A percentile compares a stretch with the other conserved stretches of the same genome.
phyloP scores from a whole-genome alignment of 2,113 vertebrate species.

The Trogon surrucura region DNA sequence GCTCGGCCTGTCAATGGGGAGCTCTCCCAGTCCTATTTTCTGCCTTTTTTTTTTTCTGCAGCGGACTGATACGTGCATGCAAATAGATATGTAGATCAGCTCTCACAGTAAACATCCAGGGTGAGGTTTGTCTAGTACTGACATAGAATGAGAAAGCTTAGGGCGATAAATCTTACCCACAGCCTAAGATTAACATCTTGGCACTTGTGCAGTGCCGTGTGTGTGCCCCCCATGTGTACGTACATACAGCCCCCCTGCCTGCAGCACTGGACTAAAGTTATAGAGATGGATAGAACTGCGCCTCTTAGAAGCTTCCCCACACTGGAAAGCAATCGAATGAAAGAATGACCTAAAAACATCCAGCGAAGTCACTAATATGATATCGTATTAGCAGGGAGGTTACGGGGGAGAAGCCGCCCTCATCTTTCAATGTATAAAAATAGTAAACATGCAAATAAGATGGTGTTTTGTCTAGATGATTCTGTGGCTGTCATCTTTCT shows the following conservation, averaged over 20 bases:
- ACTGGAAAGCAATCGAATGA: neutral
- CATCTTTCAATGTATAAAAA: slow-evolving; percentile 1
- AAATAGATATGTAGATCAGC: slow-evolving; percentile 75
- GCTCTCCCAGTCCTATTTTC: slow-evolving; percentile 30
- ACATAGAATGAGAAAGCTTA: slow-evolving; percentile 32
- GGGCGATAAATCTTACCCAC: slow-evolving; percentile 30
- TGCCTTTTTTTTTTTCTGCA: slow-evolving; percentile 10
- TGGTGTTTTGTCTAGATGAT: slow-evolving; percentile 45
- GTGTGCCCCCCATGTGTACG: neutral
- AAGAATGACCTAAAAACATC: slow-evolving; percentile 33
- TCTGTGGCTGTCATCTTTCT: slow-evolving; percentile 43
- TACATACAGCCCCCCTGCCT: neutral
- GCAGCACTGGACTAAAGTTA: neutral
- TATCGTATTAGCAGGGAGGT: slow-evolving; percentile 43
- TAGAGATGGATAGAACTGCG: neutral
- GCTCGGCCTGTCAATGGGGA: slow-evolving; percentile 55
- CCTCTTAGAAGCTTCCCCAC: neutral
- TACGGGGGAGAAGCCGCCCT: slow-evolving; percentile 25
- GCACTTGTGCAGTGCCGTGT: neutral
- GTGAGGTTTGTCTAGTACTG: slow-evolving; percentile 22
- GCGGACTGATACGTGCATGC: slow-evolving; percentile 60
- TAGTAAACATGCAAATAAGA: slow-evolving; percentile 60
- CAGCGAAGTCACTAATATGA: slow-evolving; percentile 1
- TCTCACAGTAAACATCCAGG: slow-evolving; percentile 61
- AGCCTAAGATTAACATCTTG: slow-evolving; percentile 31